Evolutionary conservation across 1,140 invertebrate genomes (phyloP).

Genomic region (Drosophila bifasciata): DNA sequence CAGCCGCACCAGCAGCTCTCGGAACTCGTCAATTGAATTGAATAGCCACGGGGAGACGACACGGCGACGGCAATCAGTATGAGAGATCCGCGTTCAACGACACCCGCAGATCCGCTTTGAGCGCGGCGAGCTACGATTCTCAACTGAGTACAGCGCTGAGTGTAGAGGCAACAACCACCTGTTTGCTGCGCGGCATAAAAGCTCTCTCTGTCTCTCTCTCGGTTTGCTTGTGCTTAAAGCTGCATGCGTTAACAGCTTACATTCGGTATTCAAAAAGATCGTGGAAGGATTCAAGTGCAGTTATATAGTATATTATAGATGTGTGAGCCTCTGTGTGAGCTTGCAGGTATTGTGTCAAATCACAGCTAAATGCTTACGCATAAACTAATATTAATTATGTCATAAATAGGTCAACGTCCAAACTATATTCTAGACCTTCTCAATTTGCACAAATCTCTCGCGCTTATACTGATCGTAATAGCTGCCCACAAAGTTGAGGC

Average conservation of each 20-base stretch:
- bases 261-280: neutral
- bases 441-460: slow-evolving; percentile 86
- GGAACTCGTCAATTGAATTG: slow-evolving; percentile 67
- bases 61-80: slow-evolving; percentile 15
- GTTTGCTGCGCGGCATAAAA: slow-evolving; percentile 20
- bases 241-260: neutral
- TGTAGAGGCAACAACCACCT: slow-evolving; percentile 8
- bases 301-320: slow-evolving; percentile 8
- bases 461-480: slow-evolving; percentile 86
- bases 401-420: neutral
- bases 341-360: slow-evolving; percentile 42
- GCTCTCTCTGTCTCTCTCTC: slow-evolving; percentile 11
- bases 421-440: slow-evolving; percentile 74
- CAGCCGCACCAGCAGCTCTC: slow-evolving; percentile 8
- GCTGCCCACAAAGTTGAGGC: slow-evolving; percentile 84
- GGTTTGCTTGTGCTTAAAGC: slow-evolving; percentile 12
- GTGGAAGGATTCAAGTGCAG: slow-evolving; percentile 7
- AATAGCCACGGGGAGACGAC: slow-evolving; percentile 41
- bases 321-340: slow-evolving; percentile 49
- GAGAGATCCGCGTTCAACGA: slow-evolving; percentile 18
- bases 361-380: slow-evolving; percentile 66
- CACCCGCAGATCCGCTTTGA: slow-evolving; percentile 16
- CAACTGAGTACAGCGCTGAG: slow-evolving; percentile 58
- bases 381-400: slow-evolving; percentile 58
- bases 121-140: slow-evolving; percentile 40